Percentiles rank a stretch among this genome's conserved stretches.
These are phyloP conservation scores for Sorex araneus DNA, from an alignment of 2,113 vertebrate species.

Conservation along the genomic window DNA sequence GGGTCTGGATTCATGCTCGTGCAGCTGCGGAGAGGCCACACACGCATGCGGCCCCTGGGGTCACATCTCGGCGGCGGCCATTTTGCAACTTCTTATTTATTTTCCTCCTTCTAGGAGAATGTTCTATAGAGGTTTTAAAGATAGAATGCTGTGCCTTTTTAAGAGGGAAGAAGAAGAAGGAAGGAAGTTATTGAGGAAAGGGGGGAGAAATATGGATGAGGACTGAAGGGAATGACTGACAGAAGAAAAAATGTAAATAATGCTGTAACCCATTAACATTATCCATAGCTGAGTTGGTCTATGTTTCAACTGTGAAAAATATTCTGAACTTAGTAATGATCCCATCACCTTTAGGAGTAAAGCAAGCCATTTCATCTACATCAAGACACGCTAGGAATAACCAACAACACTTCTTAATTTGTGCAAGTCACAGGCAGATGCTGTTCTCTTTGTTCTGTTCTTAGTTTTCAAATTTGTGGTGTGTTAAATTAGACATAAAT, in stretches of 20 bases:
- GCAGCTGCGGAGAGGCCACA: no score
- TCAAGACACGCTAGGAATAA: background rate
- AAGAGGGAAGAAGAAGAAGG: background rate
- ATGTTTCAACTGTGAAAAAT: background rate
- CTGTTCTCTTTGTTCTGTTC: background rate
- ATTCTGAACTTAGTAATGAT: background rate
- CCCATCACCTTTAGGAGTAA: background rate
- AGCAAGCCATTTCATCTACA: background rate
- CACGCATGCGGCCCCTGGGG: no score
- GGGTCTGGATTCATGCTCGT: no score
- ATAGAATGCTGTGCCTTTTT: no score
- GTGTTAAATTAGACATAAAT: background rate
- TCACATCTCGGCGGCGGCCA: no score
- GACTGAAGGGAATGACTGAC: background rate
- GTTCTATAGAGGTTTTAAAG: no score
- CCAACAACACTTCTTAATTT: background rate
- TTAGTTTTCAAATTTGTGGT: background rate
- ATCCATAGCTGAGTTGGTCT: background rate
- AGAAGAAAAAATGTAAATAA: background rate
- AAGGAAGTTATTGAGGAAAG: background rate
- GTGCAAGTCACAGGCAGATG: background rate
- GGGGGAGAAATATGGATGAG: fast-evolving
- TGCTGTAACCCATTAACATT: background rate
- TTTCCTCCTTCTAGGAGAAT: no score
- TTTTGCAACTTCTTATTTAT: no score